phyloP scores from a whole-genome alignment of 2,113 vertebrate species.

The Gambusia holbrooki region DNA sequence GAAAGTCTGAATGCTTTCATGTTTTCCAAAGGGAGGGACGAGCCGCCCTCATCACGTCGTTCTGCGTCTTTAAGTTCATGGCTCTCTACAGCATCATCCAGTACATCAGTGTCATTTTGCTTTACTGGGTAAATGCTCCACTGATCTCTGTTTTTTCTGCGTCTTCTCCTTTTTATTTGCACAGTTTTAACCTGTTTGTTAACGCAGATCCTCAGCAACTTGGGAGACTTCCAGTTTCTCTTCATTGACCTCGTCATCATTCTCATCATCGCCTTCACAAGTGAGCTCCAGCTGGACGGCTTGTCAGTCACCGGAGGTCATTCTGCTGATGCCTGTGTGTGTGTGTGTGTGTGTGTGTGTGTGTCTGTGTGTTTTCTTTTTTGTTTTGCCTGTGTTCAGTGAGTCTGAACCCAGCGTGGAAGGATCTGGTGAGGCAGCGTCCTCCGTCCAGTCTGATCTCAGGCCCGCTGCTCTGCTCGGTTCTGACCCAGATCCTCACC shows the following conservation, averaged over 20 bases:
- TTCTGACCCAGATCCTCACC: constrained; percentile 93
- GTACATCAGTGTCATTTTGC: constrained; percentile 92
- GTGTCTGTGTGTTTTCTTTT: too few relatives aligned
- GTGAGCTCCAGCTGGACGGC: constrained; percentile 79
- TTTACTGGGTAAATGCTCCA: constrained; percentile 90
- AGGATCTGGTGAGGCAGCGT: constrained; percentile 88
- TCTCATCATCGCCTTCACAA: constrained; percentile 93
- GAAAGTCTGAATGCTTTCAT: background rate
- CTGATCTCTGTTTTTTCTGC: background rate
- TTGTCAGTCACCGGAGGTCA: background rate
- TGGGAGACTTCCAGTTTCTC: constrained; percentile 97
- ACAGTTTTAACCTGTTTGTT: constrained; percentile 9
- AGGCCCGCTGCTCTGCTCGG: constrained; percentile 88
- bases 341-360: too few relatives aligned
- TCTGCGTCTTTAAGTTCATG: constrained; percentile 99
- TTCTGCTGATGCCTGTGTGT: too few relatives aligned
- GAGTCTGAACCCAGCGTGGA: constrained; percentile 97
- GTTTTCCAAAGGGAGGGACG: constrained; percentile 88
- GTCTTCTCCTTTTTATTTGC: background rate
- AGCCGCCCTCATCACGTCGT: constrained; percentile 95
- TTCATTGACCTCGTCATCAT: constrained; percentile 96
- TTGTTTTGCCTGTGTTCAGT: constrained; percentile 76
- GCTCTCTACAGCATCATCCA: constrained; percentile 98
- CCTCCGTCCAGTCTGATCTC: constrained; percentile 95
- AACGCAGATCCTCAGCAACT: constrained; percentile 91